phyloP scores from a whole-genome alignment of 2,113 vertebrate genomes.

The Hypocryptadius cinnamomeus region DNA sequence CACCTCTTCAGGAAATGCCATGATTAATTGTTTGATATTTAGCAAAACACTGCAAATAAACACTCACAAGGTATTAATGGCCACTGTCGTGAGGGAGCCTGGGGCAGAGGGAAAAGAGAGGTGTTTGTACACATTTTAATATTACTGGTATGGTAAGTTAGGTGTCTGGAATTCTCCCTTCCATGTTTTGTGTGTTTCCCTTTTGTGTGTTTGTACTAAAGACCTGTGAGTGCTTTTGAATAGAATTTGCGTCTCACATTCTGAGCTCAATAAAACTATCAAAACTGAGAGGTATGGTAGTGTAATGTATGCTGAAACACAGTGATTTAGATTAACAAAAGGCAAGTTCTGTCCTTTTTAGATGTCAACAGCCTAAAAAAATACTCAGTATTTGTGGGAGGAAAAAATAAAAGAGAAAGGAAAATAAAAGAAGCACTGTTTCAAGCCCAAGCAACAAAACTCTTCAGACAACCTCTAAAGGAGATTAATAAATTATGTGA shows the following conservation, averaged over 20 bases:
- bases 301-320: background rate
- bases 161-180: background rate
- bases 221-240: background rate
- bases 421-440: background rate
- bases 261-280: background rate
- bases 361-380: background rate
- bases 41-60: background rate
- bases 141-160: background rate
- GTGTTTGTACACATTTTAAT: background rate
- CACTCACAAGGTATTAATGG: background rate
- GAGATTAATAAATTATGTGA: background rate
- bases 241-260: background rate
- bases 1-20: background rate
- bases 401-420: background rate
- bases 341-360: background rate
- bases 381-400: too few species aligned
- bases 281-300: background rate
- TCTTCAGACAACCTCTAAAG: background rate
- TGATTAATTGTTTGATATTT: background rate
- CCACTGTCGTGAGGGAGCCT: background rate
- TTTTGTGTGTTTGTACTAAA: background rate
- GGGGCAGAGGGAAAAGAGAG: background rate
- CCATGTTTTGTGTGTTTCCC: background rate
- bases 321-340: background rate
- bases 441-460: background rate